These are phyloP conservation scores for Bombylius major DNA, from an alignment of 2,888 invertebrate genomes.

Conservation along the genomic window DNA sequence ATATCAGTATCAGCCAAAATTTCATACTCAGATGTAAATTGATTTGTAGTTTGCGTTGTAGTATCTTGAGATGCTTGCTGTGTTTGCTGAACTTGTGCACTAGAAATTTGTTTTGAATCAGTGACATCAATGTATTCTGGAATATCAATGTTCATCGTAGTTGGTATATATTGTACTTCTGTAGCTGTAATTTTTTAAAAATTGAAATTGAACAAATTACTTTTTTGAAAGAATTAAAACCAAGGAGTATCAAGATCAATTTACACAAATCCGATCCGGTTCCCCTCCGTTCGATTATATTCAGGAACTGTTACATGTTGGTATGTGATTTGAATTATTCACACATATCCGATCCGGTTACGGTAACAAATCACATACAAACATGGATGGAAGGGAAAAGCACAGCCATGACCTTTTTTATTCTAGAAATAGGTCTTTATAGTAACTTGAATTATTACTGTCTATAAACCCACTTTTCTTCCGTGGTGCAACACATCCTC, in stretches of 20 bases:
- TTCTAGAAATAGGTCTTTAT: too few species aligned
- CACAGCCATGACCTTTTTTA: too few species aligned
- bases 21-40: constrained; percentile 35
- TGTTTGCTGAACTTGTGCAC: constrained; percentile 23
- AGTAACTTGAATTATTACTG: too few species aligned
- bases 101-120: constrained; percentile 26
- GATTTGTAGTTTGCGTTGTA: constrained; percentile 28
- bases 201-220: not conserved
- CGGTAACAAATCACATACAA: too few species aligned
- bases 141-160: constrained; percentile 43
- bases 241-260: not conserved
- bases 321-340: too few species aligned
- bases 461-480: too few species aligned
- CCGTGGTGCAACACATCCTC: too few species aligned
- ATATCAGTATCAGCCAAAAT: constrained; percentile 35
- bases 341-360: too few species aligned
- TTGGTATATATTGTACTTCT: constrained; percentile 35
- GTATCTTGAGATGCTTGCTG: constrained; percentile 30
- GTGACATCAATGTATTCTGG: constrained; percentile 42
- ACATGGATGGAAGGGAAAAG: too few species aligned
- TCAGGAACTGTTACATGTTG: too few species aligned
- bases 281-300: too few species aligned
- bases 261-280: too few species aligned
- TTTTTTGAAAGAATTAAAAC: not conserved
- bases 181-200: constrained; percentile 25